Evolutionary conservation across 1,140 invertebrate species (phyloP), one percentile per base, ranked within the genome.

Genomic region (Oscheius sp.): DNA sequence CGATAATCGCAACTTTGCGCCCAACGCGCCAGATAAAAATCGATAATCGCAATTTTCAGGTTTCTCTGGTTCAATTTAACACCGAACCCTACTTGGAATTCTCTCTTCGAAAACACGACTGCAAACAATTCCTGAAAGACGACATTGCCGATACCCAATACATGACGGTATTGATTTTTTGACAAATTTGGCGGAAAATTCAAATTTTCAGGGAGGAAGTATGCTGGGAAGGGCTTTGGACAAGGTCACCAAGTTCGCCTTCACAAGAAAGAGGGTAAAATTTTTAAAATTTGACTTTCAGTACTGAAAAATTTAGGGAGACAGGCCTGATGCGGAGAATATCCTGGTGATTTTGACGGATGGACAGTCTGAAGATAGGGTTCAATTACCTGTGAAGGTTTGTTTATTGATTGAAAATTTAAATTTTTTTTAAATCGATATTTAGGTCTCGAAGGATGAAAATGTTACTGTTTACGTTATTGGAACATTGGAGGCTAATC

Each of bases 11-110:
- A n/a, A n/a, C n/a, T 68, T 79, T 58, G n/a, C n/a, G n/a, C n/a
- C n/a, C n/a, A n/a, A n/a, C n/a, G n/a, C n/a, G n/a, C n/a, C n/a
- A n/a, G n/a, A n/a, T n/a, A 26, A 4, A 78, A 18, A 55, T 70
- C 31, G 29, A 23, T 34, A 35, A 20, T 34, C 3, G 2, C 2
- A 29, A 15, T 52, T 68, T 79, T 58, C 36, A 79, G 80, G 69
- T 80, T 15, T 83, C 80, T 10, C 59, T 80, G 35, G 70, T 81
- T 2, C 79, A 81, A 73, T 82, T 72, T 58, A 80, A 77, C 49
- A 38, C 67, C 49, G 81, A 81, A 31, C 79, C 79, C 7, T 81
- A 73, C 36, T 67, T 81, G 62, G 79, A 81, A 62, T 81, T 81
- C 64, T 81, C 79, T 13, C 79, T 81, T 32, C 70, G 79, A 18